A percentile compares a stretch with the other conserved stretches of the same genome.
phyloP scores from a whole-genome alignment of 2,888 invertebrate species.

The Furcula furcula region DNA sequence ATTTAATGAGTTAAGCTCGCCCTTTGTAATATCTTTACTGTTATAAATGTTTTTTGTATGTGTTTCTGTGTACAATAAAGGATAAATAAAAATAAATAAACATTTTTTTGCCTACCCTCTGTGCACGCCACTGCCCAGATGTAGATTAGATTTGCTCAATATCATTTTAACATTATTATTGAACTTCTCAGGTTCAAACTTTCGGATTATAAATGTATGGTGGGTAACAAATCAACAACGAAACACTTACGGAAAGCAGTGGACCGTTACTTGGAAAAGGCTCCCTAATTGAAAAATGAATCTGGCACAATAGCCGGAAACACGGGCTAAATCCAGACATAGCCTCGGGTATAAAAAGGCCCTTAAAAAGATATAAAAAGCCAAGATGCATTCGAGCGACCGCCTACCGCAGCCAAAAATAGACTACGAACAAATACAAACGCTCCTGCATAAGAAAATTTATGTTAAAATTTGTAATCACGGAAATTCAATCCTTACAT shows the following conservation, averaged over 20 bases:
- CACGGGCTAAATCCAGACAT: constrained; percentile 65
- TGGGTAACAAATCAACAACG: background rate
- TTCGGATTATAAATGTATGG: too few relatives aligned
- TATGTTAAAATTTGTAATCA: background rate
- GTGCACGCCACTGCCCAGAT: too few relatives aligned
- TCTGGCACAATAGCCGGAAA: constrained; percentile 73
- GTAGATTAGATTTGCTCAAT: too few relatives aligned
- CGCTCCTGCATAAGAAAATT: constrained; percentile 9
- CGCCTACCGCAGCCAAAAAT: constrained; percentile 81
- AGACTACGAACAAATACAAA: constrained; percentile 50
- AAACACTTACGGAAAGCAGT: background rate
- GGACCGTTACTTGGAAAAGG: constrained; percentile 17
- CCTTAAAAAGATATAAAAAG: constrained; percentile 63
- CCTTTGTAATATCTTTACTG: too few relatives aligned
- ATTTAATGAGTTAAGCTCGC: too few relatives aligned
- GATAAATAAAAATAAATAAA: too few relatives aligned
- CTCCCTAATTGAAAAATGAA: constrained; percentile 54
- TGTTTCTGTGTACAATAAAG: too few relatives aligned
- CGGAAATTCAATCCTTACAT: background rate
- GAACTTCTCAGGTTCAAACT: too few relatives aligned
- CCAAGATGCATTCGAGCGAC: constrained; percentile 65
- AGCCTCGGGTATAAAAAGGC: constrained; percentile 62
- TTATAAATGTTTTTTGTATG: too few relatives aligned
- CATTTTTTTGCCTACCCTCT: too few relatives aligned
- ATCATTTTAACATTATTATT: too few relatives aligned